phyloP scores from a whole-genome alignment of 2,113 vertebrate genomes.

The Chitala chitala region DNA sequence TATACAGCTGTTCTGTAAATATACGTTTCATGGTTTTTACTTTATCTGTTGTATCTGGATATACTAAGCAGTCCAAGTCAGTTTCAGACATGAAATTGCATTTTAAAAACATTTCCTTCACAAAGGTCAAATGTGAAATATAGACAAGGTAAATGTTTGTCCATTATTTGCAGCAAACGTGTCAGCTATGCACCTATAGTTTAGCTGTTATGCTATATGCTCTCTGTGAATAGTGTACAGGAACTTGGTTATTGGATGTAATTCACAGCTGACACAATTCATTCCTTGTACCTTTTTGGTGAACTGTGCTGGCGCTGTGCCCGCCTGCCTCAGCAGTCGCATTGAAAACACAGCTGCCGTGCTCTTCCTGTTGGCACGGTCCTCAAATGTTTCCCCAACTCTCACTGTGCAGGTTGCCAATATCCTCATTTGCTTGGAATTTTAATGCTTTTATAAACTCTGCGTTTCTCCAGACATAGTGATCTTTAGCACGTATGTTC shows the following conservation, averaged over 20 bases:
- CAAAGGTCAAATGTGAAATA: too few species aligned
- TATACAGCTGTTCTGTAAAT: too few species aligned
- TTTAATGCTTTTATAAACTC: slow-evolving; percentile 9
- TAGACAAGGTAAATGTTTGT: too few species aligned
- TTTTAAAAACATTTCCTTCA: too few species aligned
- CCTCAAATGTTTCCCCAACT: background rate
- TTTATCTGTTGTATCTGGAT: too few species aligned
- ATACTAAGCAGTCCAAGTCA: too few species aligned
- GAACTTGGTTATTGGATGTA: background rate
- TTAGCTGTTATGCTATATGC: too few species aligned
- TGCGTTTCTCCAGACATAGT: background rate
- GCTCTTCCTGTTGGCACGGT: slow-evolving; percentile 19
- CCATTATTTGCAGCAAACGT: too few species aligned
- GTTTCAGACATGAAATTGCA: too few species aligned
- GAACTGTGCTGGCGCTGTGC: background rate
- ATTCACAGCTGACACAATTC: background rate
- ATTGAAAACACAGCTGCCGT: slow-evolving; percentile 22
- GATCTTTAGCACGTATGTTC: too few species aligned
- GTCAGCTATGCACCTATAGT: too few species aligned
- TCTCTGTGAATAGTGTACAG: background rate
- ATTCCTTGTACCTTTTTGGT: background rate
- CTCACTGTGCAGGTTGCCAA: background rate
- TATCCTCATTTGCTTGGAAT: slow-evolving; percentile 15
- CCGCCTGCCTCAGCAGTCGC: slow-evolving; percentile 7
- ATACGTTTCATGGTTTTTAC: too few species aligned